Evolutionary conservation across 1,140 invertebrate genomes (phyloP).

Genomic region (Lasioglossum albipes): DNA sequence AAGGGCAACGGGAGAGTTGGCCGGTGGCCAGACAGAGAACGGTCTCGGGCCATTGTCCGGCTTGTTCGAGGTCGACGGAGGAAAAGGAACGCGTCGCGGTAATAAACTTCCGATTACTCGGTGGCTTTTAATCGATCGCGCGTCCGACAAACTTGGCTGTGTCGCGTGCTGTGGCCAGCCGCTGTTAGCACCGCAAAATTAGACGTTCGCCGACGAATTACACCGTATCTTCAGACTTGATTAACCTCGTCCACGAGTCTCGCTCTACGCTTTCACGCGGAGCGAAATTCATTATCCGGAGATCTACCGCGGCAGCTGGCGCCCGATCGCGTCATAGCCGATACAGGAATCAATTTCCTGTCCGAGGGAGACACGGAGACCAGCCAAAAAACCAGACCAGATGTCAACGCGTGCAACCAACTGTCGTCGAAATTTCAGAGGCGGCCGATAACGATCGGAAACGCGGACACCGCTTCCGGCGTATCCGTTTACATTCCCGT

Average conservation of each 20-base stretch:
- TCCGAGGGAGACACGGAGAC: conserved; percentile 11
- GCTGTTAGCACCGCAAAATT: not conserved
- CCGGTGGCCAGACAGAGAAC: conserved; percentile 29
- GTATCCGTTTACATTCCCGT: not conserved
- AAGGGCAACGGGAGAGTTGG: conserved; percentile 45
- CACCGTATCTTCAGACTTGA: too few relatives aligned
- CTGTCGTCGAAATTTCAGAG: conserved; percentile 27
- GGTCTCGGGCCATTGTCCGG: conserved; percentile 50
- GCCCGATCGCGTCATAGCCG: conserved; percentile 1
- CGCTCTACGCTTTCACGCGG: conserved; percentile 4
- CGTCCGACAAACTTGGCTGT: too few relatives aligned
- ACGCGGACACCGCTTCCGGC: not conserved
- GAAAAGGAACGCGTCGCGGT: not conserved
- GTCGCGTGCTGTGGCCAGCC: conserved; percentile 9
- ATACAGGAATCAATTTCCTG: conserved; percentile 58
- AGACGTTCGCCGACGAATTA: too few relatives aligned
- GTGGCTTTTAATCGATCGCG: conserved; percentile 26
- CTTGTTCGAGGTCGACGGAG: not conserved
- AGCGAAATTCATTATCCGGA: conserved; percentile 39
- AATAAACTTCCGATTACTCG: conserved; percentile 56
- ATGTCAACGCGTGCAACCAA: conserved; percentile 25
- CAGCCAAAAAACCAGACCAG: not conserved
- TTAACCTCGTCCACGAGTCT: not conserved
- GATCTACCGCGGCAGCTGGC: conserved; percentile 46
- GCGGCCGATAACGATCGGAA: conserved; percentile 16